These are phyloP conservation scores for Chaetura pelagica DNA, from an alignment of 2,113 vertebrate genomes.

Conservation along the genomic window DNA sequence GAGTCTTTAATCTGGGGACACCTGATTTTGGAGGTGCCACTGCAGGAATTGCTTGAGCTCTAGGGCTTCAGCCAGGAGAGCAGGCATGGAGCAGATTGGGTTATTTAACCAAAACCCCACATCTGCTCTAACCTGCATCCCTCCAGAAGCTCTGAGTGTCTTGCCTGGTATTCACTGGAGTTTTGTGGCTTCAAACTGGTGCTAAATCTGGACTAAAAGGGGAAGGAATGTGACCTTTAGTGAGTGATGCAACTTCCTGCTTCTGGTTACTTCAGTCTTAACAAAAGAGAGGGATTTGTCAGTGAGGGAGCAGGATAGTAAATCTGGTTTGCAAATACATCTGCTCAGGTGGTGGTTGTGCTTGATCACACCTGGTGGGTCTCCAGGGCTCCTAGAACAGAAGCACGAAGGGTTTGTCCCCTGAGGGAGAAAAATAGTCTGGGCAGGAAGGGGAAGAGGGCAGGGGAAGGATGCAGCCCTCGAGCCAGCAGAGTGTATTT, in stretches of 20 bases:
- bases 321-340: neutral
- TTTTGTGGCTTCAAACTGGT: constrained; percentile 3
- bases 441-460: constrained; percentile 42
- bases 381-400: neutral
- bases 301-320: neutral
- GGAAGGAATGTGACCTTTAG: constrained; percentile 46
- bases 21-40: neutral
- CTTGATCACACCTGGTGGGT: neutral
- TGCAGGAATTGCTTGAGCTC: neutral
- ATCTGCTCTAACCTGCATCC: neutral
- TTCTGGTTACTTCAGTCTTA: neutral
- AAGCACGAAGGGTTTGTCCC: neutral
- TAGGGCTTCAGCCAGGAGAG: neutral
- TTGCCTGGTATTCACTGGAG: neutral
- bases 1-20: neutral
- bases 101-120: neutral
- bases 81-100: neutral
- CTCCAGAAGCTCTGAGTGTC: neutral
- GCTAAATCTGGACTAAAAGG: constrained; percentile 52
- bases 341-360: neutral
- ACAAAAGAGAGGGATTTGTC: neutral
- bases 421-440: neutral
- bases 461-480: constrained; percentile 35
- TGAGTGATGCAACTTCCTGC: constrained; percentile 29
- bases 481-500: neutral